phyloP scores from a whole-genome alignment of 2,888 invertebrate genomes.

The Acrocyrtus sp. region DNA sequence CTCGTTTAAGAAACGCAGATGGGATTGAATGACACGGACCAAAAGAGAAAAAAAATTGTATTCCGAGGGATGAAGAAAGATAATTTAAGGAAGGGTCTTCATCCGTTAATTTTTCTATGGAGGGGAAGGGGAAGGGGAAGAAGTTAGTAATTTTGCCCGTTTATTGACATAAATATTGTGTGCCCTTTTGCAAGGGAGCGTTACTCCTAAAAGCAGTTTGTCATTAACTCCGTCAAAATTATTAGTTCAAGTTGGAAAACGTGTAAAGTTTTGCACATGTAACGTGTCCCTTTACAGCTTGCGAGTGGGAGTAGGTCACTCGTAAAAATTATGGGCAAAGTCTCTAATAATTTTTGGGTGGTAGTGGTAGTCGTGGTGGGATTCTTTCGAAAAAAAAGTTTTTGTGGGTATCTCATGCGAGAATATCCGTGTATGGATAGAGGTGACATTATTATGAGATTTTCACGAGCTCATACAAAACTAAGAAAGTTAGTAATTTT shows the following conservation, averaged over 20 bases:
- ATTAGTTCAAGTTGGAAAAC: too few species aligned
- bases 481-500: too few species aligned
- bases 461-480: slow-evolving; percentile 6
- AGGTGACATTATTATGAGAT: background rate
- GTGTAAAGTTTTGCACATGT: slow-evolving; percentile 30
- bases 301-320: slow-evolving; percentile 20
- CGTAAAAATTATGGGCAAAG: slow-evolving; percentile 10
- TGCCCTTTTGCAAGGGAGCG: too few species aligned
- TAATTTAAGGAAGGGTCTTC: slow-evolving; percentile 30
- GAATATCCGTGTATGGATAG: background rate
- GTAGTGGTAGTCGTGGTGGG: background rate
- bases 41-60: too few species aligned
- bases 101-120: too few species aligned
- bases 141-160: too few species aligned
- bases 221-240: too few species aligned
- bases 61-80: too few species aligned
- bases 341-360: slow-evolving; percentile 29
- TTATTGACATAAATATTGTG: too few species aligned
- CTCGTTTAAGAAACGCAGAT: slow-evolving; percentile 13
- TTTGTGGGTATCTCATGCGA: background rate
- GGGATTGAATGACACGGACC: slow-evolving; percentile 22
- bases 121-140: too few species aligned
- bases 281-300: slow-evolving; percentile 27
- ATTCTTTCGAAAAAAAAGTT: background rate
- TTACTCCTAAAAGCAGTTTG: too few species aligned